Evolutionary conservation across 1,140 invertebrate genomes (phyloP).

Genomic region (Camponotus vicinus): DNA sequence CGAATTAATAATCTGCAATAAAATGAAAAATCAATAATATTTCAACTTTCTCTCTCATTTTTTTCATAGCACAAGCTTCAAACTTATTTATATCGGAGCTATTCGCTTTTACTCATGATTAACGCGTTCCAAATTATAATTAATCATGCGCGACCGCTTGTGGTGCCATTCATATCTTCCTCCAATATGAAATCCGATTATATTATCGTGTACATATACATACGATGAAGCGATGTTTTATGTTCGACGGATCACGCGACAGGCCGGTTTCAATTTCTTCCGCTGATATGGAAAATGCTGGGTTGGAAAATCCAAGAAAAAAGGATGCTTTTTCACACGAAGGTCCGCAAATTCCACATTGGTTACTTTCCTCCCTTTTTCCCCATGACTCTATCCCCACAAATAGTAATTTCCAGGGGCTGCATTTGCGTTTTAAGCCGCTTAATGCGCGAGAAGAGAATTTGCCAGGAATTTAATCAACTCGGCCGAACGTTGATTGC

Average conservation of each 20-base stretch:
- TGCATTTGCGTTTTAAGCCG: constrained; percentile 73
- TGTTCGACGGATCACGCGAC: constrained; percentile 30
- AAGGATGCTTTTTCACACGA: constrained; percentile 49
- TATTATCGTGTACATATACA: background rate
- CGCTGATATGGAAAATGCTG: constrained; percentile 37
- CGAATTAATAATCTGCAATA: background rate
- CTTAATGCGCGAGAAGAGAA: constrained; percentile 76
- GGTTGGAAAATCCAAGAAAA: constrained; percentile 46
- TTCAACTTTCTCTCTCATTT: background rate
- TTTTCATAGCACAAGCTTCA: too few species aligned
- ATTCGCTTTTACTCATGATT: constrained; percentile 2
- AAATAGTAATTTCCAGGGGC: constrained; percentile 67
- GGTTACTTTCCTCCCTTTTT: constrained; percentile 21
- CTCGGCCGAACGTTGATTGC: constrained; percentile 63
- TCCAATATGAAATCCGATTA: constrained; percentile 40
- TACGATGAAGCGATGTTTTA: constrained; percentile 42
- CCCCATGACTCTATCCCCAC: constrained; percentile 34
- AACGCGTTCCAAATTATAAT: constrained; percentile 30
- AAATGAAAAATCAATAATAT: background rate
- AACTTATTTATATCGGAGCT: background rate
- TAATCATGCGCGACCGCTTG: constrained; percentile 38
- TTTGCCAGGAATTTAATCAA: constrained; percentile 76
- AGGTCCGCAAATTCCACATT: constrained; percentile 55
- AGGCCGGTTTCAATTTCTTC: constrained; percentile 58
- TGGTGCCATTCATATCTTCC: constrained; percentile 12